Base-by-base conservation (phyloP, 2,888 invertebrate species). In the Petrolisthes cinctipes region DNA sequence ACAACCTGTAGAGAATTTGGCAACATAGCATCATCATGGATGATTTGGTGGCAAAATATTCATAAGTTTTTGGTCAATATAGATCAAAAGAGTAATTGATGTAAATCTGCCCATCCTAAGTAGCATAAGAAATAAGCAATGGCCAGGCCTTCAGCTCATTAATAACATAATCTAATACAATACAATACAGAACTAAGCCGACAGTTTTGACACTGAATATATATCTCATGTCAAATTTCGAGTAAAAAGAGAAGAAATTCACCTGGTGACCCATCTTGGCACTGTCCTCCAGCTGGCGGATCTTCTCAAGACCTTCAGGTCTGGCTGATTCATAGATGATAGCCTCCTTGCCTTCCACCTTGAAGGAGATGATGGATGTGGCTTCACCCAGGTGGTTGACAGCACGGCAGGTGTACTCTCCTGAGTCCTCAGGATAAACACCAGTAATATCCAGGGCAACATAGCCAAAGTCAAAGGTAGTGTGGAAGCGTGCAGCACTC, bases 401-500 rank as follows among this genome's bases (percentile, higher is more conserved):
- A 11, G 98, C 98, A 92, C 96, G 96, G 11, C 97, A 97, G 0
- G 97, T 96, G 93, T 99, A 99, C 93, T 97, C 96, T 87, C 99
- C 99, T 90, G 97, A 97, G 93, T 99, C 99, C 94, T 98, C 98
- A 14, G 98, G 96, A 86, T 98, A 97, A 91, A 97, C 96, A 92
- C 98, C 97, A 91, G 96, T 95, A 92, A 99, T 97, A 93, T 99
- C 98, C 92, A 99, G 94, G 84, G 98, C 97, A 91, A 99, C 97
- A 92, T 98, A 99, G 92, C 99, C 99, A 94, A 99, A 99, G 94
- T 99, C 99, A 93, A 98, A 97, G 91, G 97, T 97, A 92, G 97
- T 97, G 93, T 97, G 97, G 95, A 97, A 97, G 92, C 97, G 95
- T 90, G 97, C 95, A 86, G 97, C 98, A 91, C 97, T 97, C 92